A percentile compares a stretch with the other conserved stretches of the same genome.
These are phyloP conservation scores for Mallotus villosus DNA, from an alignment of 2,797 vertebrate species.

Conservation along the genomic window DNA sequence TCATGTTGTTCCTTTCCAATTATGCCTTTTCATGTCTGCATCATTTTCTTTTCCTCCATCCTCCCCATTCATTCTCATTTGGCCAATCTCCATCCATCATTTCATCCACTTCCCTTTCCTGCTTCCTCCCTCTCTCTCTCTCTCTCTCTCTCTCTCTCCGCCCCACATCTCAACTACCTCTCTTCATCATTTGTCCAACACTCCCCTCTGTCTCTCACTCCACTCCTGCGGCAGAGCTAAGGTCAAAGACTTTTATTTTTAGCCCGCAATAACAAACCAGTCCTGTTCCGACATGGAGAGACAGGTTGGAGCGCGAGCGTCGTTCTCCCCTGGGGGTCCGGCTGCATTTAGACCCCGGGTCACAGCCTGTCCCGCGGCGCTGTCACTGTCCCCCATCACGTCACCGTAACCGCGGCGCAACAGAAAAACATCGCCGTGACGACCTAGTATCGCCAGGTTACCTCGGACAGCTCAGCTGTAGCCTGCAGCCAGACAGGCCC, in stretches of 20 bases:
- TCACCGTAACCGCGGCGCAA: constrained; percentile 42
- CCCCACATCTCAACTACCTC: constrained; percentile 41
- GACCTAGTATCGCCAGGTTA: constrained; percentile 17
- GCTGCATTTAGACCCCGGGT: constrained; percentile 51
- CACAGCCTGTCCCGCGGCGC: constrained; percentile 41
- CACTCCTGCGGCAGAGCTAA: constrained; percentile 45
- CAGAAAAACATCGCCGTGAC: constrained; percentile 23
- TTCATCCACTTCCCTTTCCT: not conserved
- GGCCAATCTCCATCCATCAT: not conserved
- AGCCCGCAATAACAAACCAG: constrained; percentile 52
- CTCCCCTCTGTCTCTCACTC: constrained; percentile 29
- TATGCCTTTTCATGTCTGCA: not conserved
- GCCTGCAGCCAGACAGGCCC: no score
- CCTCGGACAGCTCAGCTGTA: not conserved
- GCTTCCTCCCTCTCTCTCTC: constrained; percentile 1
- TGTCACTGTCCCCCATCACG: constrained; percentile 33
- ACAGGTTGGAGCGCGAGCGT: constrained; percentile 46
- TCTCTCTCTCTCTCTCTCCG: constrained; percentile 16
- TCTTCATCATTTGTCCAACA: constrained; percentile 20
- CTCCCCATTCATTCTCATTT: not conserved
- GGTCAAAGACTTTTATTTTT: constrained; percentile 65
- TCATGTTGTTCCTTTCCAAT: not conserved
- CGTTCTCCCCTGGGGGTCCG: constrained; percentile 34
- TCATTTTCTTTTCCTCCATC: not conserved
- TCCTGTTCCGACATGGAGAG: constrained; percentile 50